These are phyloP conservation scores for Rhea pennata DNA, from an alignment of 2,113 vertebrate genomes.

Conservation along the genomic window DNA sequence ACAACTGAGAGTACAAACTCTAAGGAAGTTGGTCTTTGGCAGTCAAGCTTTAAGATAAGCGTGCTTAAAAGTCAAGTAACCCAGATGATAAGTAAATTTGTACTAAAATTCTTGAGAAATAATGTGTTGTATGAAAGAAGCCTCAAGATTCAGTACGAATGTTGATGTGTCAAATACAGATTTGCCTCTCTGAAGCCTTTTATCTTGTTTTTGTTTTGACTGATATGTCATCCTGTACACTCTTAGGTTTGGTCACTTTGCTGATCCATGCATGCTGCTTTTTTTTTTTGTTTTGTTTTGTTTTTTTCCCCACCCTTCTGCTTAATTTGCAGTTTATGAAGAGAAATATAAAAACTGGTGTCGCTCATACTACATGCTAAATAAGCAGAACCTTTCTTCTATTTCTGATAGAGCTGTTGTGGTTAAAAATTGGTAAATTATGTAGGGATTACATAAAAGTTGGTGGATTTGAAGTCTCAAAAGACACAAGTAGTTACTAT, in stretches of 20 bases:
- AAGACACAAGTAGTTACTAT: background rate
- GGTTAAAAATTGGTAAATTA: background rate
- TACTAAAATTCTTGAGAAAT: background rate
- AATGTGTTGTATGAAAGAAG: background rate
- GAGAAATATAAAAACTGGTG: background rate
- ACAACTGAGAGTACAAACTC: background rate
- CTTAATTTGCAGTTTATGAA: background rate
- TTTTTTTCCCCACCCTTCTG: background rate
- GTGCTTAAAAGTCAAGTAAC: background rate
- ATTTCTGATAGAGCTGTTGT: background rate
- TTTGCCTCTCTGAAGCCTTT: background rate
- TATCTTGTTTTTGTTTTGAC: background rate
- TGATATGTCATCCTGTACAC: background rate
- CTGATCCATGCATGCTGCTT: background rate
- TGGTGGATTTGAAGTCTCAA: background rate
- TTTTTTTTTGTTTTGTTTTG: too few species aligned
- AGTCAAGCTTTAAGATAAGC: background rate
- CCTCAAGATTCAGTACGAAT: background rate
- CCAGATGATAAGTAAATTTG: background rate
- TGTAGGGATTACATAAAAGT: background rate
- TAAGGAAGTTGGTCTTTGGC: background rate
- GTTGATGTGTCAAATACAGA: background rate
- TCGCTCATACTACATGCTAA: background rate
- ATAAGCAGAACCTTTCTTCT: background rate
- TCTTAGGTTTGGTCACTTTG: background rate